Percentiles rank a stretch among this genome's conserved stretches.
phyloP scores from a whole-genome alignment of 2,113 vertebrate species.

The Otis tarda region DNA sequence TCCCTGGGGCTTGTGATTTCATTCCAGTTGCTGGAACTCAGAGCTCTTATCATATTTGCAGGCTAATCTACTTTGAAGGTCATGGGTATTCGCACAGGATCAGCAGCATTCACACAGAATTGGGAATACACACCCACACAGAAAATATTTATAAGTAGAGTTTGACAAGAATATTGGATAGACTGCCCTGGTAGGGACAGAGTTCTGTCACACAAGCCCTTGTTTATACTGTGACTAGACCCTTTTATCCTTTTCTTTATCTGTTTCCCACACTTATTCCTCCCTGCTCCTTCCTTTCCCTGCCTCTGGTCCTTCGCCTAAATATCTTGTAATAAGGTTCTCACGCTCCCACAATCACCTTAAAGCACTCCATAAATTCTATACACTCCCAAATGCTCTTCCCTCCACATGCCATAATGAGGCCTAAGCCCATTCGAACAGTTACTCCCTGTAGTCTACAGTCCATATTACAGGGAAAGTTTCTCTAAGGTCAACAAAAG shows the following conservation, averaged over 20 bases:
- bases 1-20: no score
- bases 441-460: background rate
- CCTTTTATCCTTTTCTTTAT: background rate
- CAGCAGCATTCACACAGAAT: background rate
- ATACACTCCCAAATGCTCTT: background rate
- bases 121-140: background rate
- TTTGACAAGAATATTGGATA: background rate
- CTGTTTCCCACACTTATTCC: background rate
- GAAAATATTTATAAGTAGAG: background rate
- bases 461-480: background rate
- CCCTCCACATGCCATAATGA: background rate
- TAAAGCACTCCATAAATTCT: background rate
- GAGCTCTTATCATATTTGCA: background rate
- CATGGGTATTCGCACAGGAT: background rate
- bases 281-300: background rate
- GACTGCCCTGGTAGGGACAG: background rate
- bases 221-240: background rate
- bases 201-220: background rate
- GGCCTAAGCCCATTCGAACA: background rate
- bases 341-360: background rate
- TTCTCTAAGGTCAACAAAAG: background rate
- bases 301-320: background rate
- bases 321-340: background rate
- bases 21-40: background rate
- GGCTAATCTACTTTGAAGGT: background rate